phyloP scores from a whole-genome alignment of 2,797 vertebrate species.

The Eulemur coronatus region DNA sequence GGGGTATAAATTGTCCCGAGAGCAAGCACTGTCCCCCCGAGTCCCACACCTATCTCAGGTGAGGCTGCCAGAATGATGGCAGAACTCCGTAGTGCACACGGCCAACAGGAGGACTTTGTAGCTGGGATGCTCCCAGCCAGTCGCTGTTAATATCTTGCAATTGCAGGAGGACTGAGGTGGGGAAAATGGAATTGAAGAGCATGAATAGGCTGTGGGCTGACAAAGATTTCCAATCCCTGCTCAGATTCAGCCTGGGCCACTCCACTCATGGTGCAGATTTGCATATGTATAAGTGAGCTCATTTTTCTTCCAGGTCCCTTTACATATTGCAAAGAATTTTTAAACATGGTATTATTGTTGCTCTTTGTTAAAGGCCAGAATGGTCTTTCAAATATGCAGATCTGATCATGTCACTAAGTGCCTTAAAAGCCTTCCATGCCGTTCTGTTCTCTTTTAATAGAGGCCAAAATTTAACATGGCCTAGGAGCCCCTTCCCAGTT shows the following conservation, averaged over 20 bases:
- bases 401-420: not conserved
- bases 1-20: not conserved
- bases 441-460: not conserved
- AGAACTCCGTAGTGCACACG: too few species aligned
- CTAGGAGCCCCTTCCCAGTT: not conserved
- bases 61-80: not conserved
- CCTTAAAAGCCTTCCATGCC: not conserved
- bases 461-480: not conserved
- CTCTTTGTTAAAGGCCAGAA: conserved; percentile 42
- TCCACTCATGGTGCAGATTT: not conserved
- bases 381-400: conserved; percentile 38
- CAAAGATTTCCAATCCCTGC: not conserved
- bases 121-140: not conserved
- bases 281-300: not conserved
- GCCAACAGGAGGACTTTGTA: not conserved
- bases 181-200: not conserved
- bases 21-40: not conserved
- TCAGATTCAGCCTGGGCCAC: not conserved
- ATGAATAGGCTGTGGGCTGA: not conserved
- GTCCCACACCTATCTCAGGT: not conserved
- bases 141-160: not conserved
- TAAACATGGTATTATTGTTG: not conserved
- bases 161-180: not conserved
- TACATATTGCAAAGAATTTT: conserved; percentile 17
- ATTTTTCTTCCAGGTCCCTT: conserved; percentile 3